Evolutionary conservation across 2,797 vertebrate species (phyloP).

Genomic region (Austrolebias charrua): DNA sequence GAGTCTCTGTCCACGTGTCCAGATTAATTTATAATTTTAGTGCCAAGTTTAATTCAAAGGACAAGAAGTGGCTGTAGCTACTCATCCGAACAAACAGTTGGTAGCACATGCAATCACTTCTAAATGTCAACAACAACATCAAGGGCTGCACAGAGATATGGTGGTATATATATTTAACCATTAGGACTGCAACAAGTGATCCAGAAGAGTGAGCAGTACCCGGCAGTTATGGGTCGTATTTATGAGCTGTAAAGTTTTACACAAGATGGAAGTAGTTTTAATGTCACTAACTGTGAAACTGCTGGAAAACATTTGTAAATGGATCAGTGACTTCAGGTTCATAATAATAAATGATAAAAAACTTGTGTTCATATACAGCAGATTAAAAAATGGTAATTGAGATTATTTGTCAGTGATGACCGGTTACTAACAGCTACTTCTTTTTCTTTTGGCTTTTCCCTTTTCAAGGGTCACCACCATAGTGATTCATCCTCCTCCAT

Average conservation of each 20-base stretch:
- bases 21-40: background rate
- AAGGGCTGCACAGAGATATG: too few species aligned
- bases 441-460: too few species aligned
- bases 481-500: too few species aligned
- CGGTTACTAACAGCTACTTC: too few species aligned
- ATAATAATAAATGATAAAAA: conserved; percentile 23
- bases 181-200: conserved; percentile 8
- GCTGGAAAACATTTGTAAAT: conserved; percentile 11
- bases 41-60: background rate
- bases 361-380: conserved; percentile 27
- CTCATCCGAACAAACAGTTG: background rate
- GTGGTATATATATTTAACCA: background rate
- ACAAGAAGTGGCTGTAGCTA: background rate
- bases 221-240: conserved; percentile 1
- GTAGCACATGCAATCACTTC: background rate
- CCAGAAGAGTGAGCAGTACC: conserved; percentile 13
- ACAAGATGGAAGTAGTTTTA: background rate
- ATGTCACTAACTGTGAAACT: background rate
- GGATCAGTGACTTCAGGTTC: background rate
- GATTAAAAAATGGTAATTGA: conserved; percentile 34
- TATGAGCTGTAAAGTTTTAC: background rate
- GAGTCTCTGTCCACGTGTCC: background rate
- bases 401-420: too few species aligned
- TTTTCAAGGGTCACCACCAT: too few species aligned
- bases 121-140: conserved; percentile 33